A percentile compares a stretch with the other conserved stretches of the same genome.
phyloP scores from a whole-genome alignment of 2,888 invertebrate genomes.

The Nephrotoma appendiculata region DNA sequence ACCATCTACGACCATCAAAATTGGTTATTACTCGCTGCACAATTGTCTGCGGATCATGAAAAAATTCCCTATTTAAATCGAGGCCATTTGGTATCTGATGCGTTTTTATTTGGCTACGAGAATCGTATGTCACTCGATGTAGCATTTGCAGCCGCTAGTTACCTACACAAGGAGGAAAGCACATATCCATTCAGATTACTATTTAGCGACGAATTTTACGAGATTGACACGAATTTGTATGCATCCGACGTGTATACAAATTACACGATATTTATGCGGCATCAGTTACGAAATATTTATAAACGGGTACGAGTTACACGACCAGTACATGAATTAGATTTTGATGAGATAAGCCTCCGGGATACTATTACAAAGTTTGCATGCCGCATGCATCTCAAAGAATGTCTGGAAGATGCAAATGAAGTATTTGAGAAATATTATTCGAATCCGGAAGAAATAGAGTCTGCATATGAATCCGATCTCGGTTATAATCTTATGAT shows the following conservation, averaged over 20 bases:
- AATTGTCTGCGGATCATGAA: neutral
- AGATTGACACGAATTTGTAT: neutral
- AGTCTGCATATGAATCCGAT: neutral
- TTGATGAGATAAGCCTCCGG: neutral
- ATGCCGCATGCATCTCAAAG: neutral
- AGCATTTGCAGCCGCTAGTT: neutral
- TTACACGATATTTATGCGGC: neutral
- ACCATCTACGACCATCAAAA: neutral
- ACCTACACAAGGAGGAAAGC: neutral
- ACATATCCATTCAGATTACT: neutral
- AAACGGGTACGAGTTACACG: neutral
- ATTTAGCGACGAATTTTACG: neutral
- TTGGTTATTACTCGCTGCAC: neutral
- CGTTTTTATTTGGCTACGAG: neutral
- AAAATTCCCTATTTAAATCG: neutral
- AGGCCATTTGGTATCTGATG: neutral
- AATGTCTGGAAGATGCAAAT: neutral
- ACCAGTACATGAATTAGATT: neutral
- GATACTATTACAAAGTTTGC: neutral
- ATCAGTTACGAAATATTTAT: neutral
- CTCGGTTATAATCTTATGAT: neutral
- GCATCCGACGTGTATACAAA: neutral
- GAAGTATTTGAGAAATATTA: neutral
- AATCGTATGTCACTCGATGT: neutral
- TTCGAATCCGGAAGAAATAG: neutral